phyloP scores from a whole-genome alignment of 2,113 vertebrate species.

The Deroptyus accipitrinus region DNA sequence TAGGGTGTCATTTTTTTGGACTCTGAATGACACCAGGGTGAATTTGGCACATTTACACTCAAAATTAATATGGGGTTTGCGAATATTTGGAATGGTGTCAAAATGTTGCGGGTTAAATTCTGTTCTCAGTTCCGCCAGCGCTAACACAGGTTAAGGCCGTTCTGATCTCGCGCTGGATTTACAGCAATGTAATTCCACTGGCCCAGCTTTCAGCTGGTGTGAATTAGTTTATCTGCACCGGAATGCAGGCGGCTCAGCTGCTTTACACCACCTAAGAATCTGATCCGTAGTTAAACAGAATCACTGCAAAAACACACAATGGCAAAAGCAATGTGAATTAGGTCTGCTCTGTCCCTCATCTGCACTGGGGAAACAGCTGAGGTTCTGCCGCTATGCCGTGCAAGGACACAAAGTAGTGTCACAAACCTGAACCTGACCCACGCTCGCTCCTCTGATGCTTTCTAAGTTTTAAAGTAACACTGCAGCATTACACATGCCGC shows the following conservation, averaged over 20 bases:
- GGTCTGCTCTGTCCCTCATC: not conserved
- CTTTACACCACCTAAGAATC: slow-evolving; percentile 66
- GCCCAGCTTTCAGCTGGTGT: slow-evolving; percentile 55
- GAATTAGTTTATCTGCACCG: slow-evolving; percentile 66
- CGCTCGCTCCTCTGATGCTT: not conserved
- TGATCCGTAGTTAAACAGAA: slow-evolving; percentile 59
- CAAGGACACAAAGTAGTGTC: not conserved
- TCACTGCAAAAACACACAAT: slow-evolving; percentile 27
- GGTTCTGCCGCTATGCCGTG: not conserved
- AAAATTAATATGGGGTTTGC: slow-evolving; percentile 61
- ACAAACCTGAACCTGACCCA: slow-evolving; percentile 58
- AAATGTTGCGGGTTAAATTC: slow-evolving; percentile 62
- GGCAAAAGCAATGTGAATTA: not conserved
- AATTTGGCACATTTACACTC: slow-evolving; percentile 69
- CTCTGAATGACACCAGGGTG: slow-evolving; percentile 60
- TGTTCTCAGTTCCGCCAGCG: slow-evolving; percentile 55
- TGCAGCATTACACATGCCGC: not conserved
- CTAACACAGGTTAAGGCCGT: slow-evolving; percentile 56
- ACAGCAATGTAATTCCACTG: slow-evolving; percentile 50
- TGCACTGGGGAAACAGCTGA: not conserved
- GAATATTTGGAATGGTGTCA: slow-evolving; percentile 63
- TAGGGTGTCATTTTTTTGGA: slow-evolving; percentile 50
- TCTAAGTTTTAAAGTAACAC: slow-evolving; percentile 31
- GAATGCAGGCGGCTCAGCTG: slow-evolving; percentile 59
- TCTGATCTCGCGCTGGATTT: slow-evolving; percentile 57